phyloP scores from a whole-genome alignment of 1,140 invertebrate genomes.

The Thrips palmi region DNA sequence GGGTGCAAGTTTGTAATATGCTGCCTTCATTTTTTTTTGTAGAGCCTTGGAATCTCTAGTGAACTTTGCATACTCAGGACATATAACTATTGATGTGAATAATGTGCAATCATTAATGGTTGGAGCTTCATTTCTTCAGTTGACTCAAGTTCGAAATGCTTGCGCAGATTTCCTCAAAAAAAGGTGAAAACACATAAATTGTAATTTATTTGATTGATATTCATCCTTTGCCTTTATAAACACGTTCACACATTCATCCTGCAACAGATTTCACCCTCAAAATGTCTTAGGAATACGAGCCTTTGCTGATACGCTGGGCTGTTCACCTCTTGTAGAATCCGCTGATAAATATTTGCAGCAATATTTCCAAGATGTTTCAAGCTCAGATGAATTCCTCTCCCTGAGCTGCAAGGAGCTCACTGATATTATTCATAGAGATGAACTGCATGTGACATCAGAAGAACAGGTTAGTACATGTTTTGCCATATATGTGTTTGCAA shows the following conservation, averaged over 20 bases:
- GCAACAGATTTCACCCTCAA: conserved; percentile 51
- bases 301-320: conserved; percentile 70
- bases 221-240: not conserved
- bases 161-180: conserved; percentile 67
- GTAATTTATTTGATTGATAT: not conserved
- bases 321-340: conserved; percentile 45
- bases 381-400: conserved; percentile 58
- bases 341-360: conserved; percentile 69
- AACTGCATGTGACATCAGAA: conserved; percentile 49
- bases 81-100: conserved; percentile 51
- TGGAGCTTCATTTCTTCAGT: conserved; percentile 71
- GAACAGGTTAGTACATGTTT: conserved; percentile 30
- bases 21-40: conserved; percentile 18
- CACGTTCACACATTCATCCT: not conserved
- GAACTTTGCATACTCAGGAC: conserved; percentile 75
- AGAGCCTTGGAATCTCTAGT: conserved; percentile 68
- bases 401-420: conserved; percentile 43
- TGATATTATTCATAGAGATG: conserved; percentile 57
- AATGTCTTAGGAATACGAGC: conserved; percentile 69
- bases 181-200: conserved; percentile 23
- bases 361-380: conserved; percentile 61
- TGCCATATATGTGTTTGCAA: not conserved
- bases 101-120: conserved; percentile 78
- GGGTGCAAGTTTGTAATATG: conserved; percentile 1
- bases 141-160: conserved; percentile 62